phyloP scores from a whole-genome alignment of 37 sponge, comb jelly and placozoan genomes.

The Axinella damicornis region DNA sequence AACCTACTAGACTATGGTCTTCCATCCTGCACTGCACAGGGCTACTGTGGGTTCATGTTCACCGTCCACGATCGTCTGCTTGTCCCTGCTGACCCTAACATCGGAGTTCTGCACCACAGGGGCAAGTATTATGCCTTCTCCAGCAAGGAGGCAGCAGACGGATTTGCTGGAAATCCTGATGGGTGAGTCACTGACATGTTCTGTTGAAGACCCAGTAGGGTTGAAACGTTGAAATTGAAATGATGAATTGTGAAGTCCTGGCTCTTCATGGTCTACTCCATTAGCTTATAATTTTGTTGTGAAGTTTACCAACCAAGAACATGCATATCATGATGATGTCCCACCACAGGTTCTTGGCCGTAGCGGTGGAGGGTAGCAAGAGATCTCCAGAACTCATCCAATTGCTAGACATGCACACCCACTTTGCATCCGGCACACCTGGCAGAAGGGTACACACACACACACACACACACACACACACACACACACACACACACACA shows the following conservation, averaged over 20 bases:
- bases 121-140: slow-evolving; percentile 95
- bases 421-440: slow-evolving; percentile 83
- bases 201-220: too few species aligned
- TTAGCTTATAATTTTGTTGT: too few species aligned
- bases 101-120: too few species aligned
- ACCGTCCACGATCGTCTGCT: slow-evolving; percentile 87
- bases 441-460: slow-evolving; percentile 41
- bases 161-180: slow-evolving; percentile 86
- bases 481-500: too few species aligned
- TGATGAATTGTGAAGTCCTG: too few species aligned
- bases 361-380: slow-evolving; percentile 79
- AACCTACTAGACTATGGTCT: too few species aligned
- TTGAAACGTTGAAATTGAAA: too few species aligned
- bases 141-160: slow-evolving; percentile 83
- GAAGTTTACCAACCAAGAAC: too few species aligned
- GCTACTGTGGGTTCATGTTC: slow-evolving; percentile 88
- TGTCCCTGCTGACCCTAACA: slow-evolving; percentile 79
- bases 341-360: slow-evolving; percentile 73
- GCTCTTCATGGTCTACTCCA: too few species aligned
- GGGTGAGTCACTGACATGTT: slow-evolving; percentile 66
- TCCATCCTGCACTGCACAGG: too few species aligned
- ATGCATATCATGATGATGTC: too few species aligned
- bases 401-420: slow-evolving; percentile 93
- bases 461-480: too few species aligned
- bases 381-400: slow-evolving; percentile 95